Evolutionary conservation across 35 echinoderm and acorn worm species (phyloP).

Genomic region (Lytechinus pictus): DNA sequence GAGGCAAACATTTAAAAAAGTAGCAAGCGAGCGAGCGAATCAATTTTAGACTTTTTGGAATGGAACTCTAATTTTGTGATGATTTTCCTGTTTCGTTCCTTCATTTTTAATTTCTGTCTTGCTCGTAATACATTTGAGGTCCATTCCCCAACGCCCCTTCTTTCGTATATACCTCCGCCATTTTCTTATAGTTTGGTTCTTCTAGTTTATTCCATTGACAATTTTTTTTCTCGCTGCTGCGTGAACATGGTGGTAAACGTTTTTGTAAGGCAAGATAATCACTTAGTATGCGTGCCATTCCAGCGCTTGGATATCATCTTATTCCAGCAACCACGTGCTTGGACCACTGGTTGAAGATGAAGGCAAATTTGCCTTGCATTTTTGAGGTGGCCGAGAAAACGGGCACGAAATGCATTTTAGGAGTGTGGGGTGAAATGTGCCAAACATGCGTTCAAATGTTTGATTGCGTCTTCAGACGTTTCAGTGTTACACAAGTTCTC

Average conservation of each 20-base stretch:
- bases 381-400: not conserved
- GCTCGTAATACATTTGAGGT: no score
- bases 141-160: no score
- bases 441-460: conserved; percentile 18
- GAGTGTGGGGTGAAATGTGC: not conserved
- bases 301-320: not conserved
- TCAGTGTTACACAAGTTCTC: not conserved
- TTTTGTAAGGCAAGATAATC: not conserved
- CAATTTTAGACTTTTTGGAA: no score
- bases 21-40: no score
- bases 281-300: not conserved
- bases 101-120: no score
- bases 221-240: no score
- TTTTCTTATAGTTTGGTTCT: no score
- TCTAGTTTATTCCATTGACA: no score
- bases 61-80: no score
- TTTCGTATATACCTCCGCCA: no score
- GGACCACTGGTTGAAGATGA: not conserved
- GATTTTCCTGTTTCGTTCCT: no score
- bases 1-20: no score
- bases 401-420: not conserved
- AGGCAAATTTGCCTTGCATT: conserved; percentile 1
- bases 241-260: not conserved
- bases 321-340: not conserved
- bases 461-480: not conserved